phyloP scores from a whole-genome alignment of 2,888 invertebrate genomes.

The Cyaniris semiargus region DNA sequence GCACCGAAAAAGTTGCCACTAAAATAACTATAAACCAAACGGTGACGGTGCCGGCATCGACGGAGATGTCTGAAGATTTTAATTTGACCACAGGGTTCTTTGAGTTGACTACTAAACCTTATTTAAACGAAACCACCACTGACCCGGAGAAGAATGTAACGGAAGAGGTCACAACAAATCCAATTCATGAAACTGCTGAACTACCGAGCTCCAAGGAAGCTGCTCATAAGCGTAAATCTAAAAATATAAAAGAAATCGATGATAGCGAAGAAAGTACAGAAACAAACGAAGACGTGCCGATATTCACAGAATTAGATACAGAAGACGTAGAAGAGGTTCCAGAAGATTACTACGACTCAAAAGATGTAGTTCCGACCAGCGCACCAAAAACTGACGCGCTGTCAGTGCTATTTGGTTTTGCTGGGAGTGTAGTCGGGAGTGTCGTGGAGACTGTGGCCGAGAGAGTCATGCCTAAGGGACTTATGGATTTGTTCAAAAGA shows the following conservation, averaged over 20 bases:
- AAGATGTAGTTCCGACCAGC: conserved; percentile 67
- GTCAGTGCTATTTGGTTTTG: conserved; percentile 70
- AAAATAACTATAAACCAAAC: conserved; percentile 57
- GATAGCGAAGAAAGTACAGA: conserved; percentile 46
- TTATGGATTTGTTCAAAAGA: conserved; percentile 68
- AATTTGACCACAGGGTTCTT: conserved; percentile 46
- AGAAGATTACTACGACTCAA: conserved; percentile 72
- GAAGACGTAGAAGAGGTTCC: conserved; percentile 61
- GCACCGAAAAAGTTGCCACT: conserved; percentile 51
- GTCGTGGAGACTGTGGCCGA: conserved; percentile 73
- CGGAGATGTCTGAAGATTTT: conserved; percentile 49
- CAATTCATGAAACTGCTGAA: background rate
- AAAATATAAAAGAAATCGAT: conserved; percentile 35
- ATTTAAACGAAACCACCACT: conserved; percentile 36
- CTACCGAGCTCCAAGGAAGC: conserved; percentile 17
- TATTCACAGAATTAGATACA: conserved; percentile 65
- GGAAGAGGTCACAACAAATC: background rate
- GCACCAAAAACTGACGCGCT: conserved; percentile 69
- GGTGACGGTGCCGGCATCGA: conserved; percentile 58
- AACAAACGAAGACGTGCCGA: conserved; percentile 54
- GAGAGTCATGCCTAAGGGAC: conserved; percentile 68
- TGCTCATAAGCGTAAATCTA: conserved; percentile 32
- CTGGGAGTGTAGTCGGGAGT: conserved; percentile 72
- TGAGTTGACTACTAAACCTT: conserved; percentile 43
- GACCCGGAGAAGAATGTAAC: conserved; percentile 37